A percentile compares a stretch with the other conserved stretches of the same genome.
These are phyloP conservation scores for Shinisaurus crocodilurus DNA, from an alignment of 2,113 vertebrate genomes.

Conservation along the genomic window DNA sequence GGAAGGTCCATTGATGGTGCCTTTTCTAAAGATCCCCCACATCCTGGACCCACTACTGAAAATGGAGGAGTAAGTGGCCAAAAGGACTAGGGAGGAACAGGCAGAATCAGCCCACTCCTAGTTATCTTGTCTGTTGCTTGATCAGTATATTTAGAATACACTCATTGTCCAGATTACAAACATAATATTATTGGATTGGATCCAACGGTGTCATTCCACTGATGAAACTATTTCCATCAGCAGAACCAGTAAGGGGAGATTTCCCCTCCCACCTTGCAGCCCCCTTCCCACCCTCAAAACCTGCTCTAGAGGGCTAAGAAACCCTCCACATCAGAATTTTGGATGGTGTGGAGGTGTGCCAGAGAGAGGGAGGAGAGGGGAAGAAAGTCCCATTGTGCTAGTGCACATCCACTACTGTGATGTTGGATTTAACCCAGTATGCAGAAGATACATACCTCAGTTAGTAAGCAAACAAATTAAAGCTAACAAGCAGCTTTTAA, in stretches of 20 bases:
- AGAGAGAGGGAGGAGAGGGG: no score
- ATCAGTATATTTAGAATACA: neutral
- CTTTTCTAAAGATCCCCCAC: neutral
- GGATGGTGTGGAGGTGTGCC: no score
- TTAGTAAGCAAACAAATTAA: neutral
- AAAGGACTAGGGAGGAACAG: neutral
- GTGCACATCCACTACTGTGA: no score
- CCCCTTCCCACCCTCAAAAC: no score
- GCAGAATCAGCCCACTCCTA: neutral
- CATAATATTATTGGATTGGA: neutral
- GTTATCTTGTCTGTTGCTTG: neutral
- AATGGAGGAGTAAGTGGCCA: neutral
- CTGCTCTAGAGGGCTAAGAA: no score
- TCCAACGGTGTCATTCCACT: no score
- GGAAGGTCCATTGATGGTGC: neutral
- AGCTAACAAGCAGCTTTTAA: neutral
- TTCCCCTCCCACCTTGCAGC: no score
- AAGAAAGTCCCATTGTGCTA: no score
- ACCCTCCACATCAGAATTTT: no score
- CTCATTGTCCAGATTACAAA: neutral
- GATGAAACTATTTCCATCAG: no score
- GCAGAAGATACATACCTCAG: neutral
- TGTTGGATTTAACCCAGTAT: neutral
- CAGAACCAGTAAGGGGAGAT: no score
- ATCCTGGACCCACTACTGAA: neutral